Evolutionary conservation across 2,113 vertebrate genomes (phyloP).

Genomic region (Ciconia maguari): DNA sequence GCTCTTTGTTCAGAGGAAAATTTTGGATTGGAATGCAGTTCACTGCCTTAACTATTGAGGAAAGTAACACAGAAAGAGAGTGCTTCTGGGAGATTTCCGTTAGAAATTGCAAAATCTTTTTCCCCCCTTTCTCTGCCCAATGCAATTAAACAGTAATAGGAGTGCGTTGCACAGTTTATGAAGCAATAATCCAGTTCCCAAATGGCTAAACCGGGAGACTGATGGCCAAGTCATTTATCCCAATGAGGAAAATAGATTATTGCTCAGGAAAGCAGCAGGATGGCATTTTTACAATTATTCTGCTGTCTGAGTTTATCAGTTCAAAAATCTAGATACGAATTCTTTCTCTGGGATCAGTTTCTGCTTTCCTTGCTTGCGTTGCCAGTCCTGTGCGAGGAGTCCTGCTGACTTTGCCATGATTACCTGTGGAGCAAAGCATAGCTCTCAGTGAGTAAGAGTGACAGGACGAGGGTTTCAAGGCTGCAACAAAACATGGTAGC

Average conservation of each 20-base stretch:
- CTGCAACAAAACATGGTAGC: slow-evolving; percentile 65
- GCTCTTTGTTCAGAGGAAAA: slow-evolving; percentile 20
- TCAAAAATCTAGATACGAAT: slow-evolving; percentile 13
- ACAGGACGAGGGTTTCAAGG: background rate
- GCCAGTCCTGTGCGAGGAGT: background rate
- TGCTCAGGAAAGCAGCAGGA: slow-evolving; percentile 61
- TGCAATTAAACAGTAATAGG: slow-evolving; percentile 70
- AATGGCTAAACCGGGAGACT: slow-evolving; percentile 64
- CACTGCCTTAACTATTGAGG: slow-evolving; percentile 22
- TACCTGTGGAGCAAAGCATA: slow-evolving; percentile 7
- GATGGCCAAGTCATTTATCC: slow-evolving; percentile 72
- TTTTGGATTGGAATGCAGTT: slow-evolving; percentile 22
- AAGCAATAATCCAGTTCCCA: slow-evolving; percentile 73
- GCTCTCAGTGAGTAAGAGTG: background rate
- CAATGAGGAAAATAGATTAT: slow-evolving; percentile 67
- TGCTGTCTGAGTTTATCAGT: slow-evolving; percentile 43
- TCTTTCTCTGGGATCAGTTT: slow-evolving; percentile 29
- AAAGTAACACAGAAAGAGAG: slow-evolving; percentile 7
- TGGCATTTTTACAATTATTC: slow-evolving; percentile 48
- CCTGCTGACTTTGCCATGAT: background rate
- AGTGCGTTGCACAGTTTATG: slow-evolving; percentile 66
- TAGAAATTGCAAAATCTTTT: slow-evolving; percentile 58
- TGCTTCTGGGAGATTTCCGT: slow-evolving; percentile 28
- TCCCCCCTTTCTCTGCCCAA: slow-evolving; percentile 47
- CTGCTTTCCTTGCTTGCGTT: background rate